Conservation (phyloP, 2,113 vertebrate genomes). For the Arvicanthis niloticus region DNA sequence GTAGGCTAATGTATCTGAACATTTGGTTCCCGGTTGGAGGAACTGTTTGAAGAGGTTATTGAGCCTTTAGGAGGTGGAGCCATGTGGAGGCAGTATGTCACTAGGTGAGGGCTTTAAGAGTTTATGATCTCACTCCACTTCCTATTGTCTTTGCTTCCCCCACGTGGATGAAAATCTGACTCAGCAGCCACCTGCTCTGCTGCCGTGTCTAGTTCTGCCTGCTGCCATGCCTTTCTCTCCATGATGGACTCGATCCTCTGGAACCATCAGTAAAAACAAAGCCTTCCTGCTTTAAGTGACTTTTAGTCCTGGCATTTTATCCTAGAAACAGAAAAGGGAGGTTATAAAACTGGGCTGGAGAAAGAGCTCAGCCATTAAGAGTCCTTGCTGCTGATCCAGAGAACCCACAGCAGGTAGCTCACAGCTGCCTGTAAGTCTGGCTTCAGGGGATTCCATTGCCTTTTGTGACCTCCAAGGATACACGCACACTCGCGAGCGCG, state of each 20-base stretch:
- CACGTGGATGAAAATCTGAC: background rate
- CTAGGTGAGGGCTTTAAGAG: background rate
- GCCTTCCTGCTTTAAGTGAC: background rate
- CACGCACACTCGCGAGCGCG: background rate
- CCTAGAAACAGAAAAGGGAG: background rate
- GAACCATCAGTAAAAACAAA: background rate
- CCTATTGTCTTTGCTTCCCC: background rate
- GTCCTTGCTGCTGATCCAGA: background rate
- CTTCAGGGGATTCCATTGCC: background rate
- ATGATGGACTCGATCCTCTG: background rate
- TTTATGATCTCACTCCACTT: background rate
- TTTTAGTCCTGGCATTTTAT: background rate
- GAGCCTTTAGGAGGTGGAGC: background rate
- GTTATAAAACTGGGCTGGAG: background rate
- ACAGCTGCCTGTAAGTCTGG: background rate
- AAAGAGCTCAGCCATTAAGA: background rate
- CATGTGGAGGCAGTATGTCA: background rate
- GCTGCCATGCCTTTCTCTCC: background rate
- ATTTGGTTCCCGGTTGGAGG: background rate
- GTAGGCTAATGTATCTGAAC: background rate
- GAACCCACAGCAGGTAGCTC: background rate
- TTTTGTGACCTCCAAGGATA: background rate
- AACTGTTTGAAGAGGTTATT: background rate
- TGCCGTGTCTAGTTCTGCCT: background rate
- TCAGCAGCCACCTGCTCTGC: background rate